A percentile compares a stretch with the other conserved stretches of the same genome.
These are phyloP conservation scores for Dendrolimus punctatus DNA, from an alignment of 1,140 invertebrate species.

Conservation along the genomic window DNA sequence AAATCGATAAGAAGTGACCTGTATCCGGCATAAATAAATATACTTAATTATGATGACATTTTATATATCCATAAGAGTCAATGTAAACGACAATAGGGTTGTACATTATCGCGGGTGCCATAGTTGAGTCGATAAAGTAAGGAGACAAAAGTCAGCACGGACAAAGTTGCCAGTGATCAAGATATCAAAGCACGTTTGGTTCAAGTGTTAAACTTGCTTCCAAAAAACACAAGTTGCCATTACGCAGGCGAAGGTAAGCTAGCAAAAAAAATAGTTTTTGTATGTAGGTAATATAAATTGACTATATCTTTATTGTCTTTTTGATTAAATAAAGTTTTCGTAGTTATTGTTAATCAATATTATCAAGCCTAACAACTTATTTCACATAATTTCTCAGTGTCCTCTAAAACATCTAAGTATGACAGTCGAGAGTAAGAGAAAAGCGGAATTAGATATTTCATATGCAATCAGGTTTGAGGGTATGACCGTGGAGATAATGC, in stretches of 20 bases:
- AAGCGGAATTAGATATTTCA: no score
- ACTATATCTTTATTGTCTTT: no score
- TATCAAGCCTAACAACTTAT: no score
- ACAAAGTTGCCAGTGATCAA: conserved; percentile 46
- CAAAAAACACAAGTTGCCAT: conserved; percentile 1
- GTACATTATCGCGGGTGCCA: conserved; percentile 29
- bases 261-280: no score
- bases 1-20: conserved; percentile 1
- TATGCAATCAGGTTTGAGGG: no score
- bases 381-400: no score
- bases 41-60: conserved; percentile 7
- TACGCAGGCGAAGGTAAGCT: background rate
- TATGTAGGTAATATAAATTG: no score
- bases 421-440: no score
- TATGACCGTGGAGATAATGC: no score
- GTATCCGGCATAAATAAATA: conserved; percentile 1
- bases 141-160: conserved; percentile 49
- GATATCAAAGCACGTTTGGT: conserved; percentile 27
- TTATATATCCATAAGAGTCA: conserved; percentile 14
- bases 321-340: no score
- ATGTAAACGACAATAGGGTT: conserved; percentile 30
- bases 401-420: no score
- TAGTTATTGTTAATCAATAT: no score
- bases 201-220: conserved; percentile 19
- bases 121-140: conserved; percentile 31